phyloP scores from a whole-genome alignment of 1,140 invertebrate genomes.

The Drosophila pallidifrons region DNA sequence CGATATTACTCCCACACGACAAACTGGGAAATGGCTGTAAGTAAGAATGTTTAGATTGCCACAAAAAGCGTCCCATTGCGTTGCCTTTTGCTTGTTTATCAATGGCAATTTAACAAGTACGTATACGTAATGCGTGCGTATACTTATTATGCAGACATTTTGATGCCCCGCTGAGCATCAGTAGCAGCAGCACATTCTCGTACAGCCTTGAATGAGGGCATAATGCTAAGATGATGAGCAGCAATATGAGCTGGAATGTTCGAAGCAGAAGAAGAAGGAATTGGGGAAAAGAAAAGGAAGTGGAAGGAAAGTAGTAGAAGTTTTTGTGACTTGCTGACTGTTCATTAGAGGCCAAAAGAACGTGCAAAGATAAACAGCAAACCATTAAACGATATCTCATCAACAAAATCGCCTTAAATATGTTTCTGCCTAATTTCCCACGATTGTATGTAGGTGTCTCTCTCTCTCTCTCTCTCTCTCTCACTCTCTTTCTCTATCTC shows the following conservation, averaged over 20 bases:
- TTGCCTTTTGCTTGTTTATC: conserved; percentile 17
- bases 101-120: conserved; percentile 37
- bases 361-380: conserved; percentile 58
- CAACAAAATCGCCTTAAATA: conserved; percentile 75
- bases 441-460: conserved; percentile 35
- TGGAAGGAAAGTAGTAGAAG: conserved; percentile 18
- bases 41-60: conserved; percentile 12
- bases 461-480: conserved; percentile 13
- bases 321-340: conserved; percentile 51
- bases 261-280: neutral
- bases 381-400: conserved; percentile 70
- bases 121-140: conserved; percentile 44
- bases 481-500: conserved; percentile 1
- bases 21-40: neutral
- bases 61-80: conserved; percentile 38
- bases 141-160: conserved; percentile 49
- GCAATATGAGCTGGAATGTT: neutral
- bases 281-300: neutral
- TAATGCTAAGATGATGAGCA: conserved; percentile 21
- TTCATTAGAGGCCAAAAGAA: conserved; percentile 41
- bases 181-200: conserved; percentile 1
- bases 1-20: conserved; percentile 21
- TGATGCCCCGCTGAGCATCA: conserved; percentile 31
- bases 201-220: neutral
- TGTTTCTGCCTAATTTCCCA: conserved; percentile 77